Percentiles rank a stretch among this genome's conserved stretches.
These are phyloP conservation scores for Vimba vimba DNA, from an alignment of 2,113 vertebrate genomes.

Conservation along the genomic window DNA sequence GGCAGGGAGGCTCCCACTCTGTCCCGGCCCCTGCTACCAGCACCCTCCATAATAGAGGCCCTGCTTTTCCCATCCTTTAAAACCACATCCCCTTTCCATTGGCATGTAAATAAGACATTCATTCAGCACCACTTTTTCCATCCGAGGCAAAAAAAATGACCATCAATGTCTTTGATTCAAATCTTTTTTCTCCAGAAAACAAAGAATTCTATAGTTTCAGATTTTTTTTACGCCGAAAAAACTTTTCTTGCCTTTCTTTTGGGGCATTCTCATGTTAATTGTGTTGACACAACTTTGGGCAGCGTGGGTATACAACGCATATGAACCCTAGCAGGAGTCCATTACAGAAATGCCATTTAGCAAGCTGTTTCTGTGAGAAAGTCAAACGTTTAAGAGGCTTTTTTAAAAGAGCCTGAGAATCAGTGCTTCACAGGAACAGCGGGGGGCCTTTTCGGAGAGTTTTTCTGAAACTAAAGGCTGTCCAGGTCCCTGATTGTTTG, in stretches of 20 bases:
- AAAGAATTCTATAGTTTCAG: slow-evolving; percentile 88
- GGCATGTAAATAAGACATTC: slow-evolving; percentile 97
- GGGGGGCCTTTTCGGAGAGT: slow-evolving; percentile 69
- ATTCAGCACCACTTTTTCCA: slow-evolving; percentile 80
- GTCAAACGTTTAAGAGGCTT: slow-evolving; percentile 79
- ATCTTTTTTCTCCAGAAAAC: slow-evolving; percentile 79
- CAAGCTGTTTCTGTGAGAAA: slow-evolving; percentile 83
- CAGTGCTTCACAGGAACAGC: slow-evolving; percentile 70
- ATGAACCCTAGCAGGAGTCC: slow-evolving; percentile 83
- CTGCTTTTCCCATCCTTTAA: slow-evolving; percentile 84
- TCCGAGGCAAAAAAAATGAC: slow-evolving; percentile 77
- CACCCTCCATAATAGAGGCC: slow-evolving; percentile 78
- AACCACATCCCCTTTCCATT: slow-evolving; percentile 78
- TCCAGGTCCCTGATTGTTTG: slow-evolving; percentile 73
- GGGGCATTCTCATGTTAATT: slow-evolving; percentile 82
- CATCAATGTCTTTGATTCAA: slow-evolving; percentile 89
- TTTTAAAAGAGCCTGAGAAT: slow-evolving; percentile 67
- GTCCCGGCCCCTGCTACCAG: slow-evolving; percentile 76
- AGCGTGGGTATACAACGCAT: slow-evolving; percentile 81
- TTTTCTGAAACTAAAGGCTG: slow-evolving; percentile 69
- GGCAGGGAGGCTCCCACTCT: slow-evolving; percentile 77
- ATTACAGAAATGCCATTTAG: slow-evolving; percentile 83
- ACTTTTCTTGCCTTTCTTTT: slow-evolving; percentile 73
- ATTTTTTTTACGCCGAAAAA: slow-evolving; percentile 77
- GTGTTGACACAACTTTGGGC: slow-evolving; percentile 83